Conservation (phyloP, 2,888 invertebrate species). For the Pelosia muscerda region DNA sequence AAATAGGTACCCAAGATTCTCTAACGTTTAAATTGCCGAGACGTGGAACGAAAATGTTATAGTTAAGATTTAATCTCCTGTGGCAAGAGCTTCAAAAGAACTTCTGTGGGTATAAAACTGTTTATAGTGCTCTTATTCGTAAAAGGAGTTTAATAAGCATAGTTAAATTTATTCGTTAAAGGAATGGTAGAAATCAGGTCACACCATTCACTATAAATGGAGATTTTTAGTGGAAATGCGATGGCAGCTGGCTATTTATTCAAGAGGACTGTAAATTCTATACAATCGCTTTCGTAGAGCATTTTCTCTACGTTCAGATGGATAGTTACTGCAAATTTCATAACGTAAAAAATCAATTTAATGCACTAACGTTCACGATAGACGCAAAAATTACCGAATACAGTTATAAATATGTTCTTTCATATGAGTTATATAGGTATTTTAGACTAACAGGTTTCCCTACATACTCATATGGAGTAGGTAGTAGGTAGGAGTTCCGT, state of each 20-base stretch:
- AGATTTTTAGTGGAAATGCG: slow-evolving; percentile 41
- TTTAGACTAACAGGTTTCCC: no score
- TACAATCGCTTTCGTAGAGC: background rate
- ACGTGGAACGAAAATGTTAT: background rate
- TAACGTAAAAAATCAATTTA: no score
- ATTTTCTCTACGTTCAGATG: no score
- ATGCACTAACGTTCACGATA: no score
- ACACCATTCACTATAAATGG: slow-evolving; percentile 39
- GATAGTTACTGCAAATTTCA: no score
- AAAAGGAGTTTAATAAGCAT: background rate
- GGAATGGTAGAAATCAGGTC: slow-evolving; percentile 15
- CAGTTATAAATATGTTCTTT: no score
- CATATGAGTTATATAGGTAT: no score
- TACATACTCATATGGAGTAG: no score
- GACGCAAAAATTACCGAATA: no score
- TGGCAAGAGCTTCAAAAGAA: background rate
- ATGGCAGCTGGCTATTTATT: background rate
- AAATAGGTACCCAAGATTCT: background rate
- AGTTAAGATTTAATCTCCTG: background rate
- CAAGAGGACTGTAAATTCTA: background rate
- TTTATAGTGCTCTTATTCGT: background rate
- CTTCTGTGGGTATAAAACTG: background rate
- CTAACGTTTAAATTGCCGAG: background rate
- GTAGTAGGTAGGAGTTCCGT: no score
- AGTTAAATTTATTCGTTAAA: background rate